phyloP scores from a whole-genome alignment of 53 echinoderm and acorn worm genomes.

The Hippasteria phrygiana region DNA sequence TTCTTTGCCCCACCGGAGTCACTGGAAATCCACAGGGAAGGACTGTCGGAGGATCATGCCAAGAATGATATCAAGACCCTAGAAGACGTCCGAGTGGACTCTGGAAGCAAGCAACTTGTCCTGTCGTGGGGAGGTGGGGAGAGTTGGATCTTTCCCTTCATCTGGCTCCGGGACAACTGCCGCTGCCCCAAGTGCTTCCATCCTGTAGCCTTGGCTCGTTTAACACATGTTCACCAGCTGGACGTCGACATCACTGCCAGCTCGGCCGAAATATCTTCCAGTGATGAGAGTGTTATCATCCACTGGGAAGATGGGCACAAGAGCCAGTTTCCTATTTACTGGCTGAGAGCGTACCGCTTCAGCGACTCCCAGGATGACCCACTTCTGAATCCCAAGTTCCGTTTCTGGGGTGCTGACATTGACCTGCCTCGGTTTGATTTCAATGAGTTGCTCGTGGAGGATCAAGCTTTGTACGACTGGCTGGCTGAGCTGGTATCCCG shows the following conservation, averaged over 20 bases:
- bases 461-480: constrained; percentile 73
- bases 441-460: constrained; percentile 50
- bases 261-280: constrained; percentile 12
- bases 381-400: constrained; percentile 45
- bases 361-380: constrained; percentile 48
- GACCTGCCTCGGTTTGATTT: constrained; percentile 52
- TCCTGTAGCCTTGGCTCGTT: constrained; percentile 32
- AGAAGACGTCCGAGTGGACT: not conserved
- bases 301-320: constrained; percentile 73
- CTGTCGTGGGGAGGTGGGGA: constrained; percentile 58
- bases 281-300: constrained; percentile 28
- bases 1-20: not conserved
- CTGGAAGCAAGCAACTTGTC: constrained; percentile 1
- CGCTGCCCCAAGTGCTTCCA: constrained; percentile 78
- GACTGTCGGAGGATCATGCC: not conserved
- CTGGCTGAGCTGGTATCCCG: constrained; percentile 69
- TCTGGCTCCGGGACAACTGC: constrained; percentile 93
- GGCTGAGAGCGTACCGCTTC: constrained; percentile 71
- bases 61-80: not conserved
- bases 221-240: constrained; percentile 36
- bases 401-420: constrained; percentile 61
- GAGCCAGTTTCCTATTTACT: constrained; percentile 49
- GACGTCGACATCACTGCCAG: constrained; percentile 60
- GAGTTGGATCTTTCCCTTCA: constrained; percentile 55
- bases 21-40: not conserved